Percentiles rank a stretch among this genome's conserved stretches.
Evolutionary conservation across 2,113 vertebrate species (phyloP).

Genomic region (Lampris incognitus): DNA sequence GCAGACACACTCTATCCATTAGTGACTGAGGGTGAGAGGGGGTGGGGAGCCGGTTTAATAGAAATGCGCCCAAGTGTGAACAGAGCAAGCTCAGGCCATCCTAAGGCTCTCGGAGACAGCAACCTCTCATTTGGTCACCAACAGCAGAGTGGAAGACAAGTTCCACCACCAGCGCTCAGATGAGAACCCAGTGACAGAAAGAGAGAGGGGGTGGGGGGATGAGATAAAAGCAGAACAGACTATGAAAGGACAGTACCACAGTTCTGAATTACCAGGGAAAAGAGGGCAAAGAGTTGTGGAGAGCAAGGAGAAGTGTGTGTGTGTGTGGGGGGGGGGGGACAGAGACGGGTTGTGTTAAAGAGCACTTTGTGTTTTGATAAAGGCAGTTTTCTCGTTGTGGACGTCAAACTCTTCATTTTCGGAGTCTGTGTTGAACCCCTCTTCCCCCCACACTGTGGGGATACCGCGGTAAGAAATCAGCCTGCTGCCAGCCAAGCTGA

Average conservation of each 20-base stretch:
- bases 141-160: conserved; percentile 39
- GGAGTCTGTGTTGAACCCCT: conserved; percentile 87
- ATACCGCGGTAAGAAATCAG: conserved; percentile 94
- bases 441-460: conserved; percentile 94
- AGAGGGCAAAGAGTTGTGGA: conserved; percentile 34
- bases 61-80: conserved; percentile 72
- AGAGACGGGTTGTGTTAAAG: conserved; percentile 84
- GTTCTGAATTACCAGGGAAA: conserved; percentile 55
- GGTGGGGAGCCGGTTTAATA: conserved; percentile 61
- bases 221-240: conserved; percentile 53
- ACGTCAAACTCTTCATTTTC: conserved; percentile 90
- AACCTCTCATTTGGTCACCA: conserved; percentile 53
- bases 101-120: conserved; percentile 47
- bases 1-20: conserved; percentile 55
- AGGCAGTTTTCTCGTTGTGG: conserved; percentile 96
- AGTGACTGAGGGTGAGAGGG: conserved; percentile 60
- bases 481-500: conserved; percentile 73
- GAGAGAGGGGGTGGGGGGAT: conserved; percentile 28
- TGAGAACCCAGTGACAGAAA: conserved; percentile 35
- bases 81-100: conserved; percentile 48
- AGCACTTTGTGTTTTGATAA: conserved; percentile 99
- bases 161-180: conserved; percentile 35
- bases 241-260: conserved; percentile 62
- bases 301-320: conserved; percentile 18
- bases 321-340: neutral